Evolutionary conservation across 2,113 vertebrate species (phyloP).

Genomic region (Arizona elegans): DNA sequence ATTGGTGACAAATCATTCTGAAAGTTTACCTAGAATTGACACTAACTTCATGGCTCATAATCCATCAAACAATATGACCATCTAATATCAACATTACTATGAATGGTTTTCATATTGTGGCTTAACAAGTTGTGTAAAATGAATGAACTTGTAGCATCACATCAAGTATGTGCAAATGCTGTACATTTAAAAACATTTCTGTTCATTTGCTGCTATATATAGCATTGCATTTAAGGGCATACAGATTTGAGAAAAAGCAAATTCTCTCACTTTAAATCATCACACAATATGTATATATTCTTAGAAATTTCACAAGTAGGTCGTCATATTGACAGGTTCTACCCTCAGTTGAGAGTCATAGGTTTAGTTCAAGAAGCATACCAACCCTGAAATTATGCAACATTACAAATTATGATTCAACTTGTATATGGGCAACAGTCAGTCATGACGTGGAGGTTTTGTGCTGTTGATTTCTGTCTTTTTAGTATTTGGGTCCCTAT

Average conservation of each 20-base stretch:
- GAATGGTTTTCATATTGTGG: not conserved
- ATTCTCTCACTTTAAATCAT: not conserved
- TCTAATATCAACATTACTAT: not conserved
- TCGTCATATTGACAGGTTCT: not conserved
- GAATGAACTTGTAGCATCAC: not conserved
- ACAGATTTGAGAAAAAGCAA: not conserved
- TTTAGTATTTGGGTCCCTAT: not conserved
- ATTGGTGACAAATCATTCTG: not conserved
- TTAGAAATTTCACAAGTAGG: not conserved
- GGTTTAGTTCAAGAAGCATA: not conserved
- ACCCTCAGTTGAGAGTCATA: not conserved
- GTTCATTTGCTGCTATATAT: not conserved
- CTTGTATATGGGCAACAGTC: not conserved
- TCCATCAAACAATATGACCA: not conserved
- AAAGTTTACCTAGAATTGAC: not conserved
- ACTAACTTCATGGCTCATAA: not conserved
- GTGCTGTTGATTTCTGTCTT: not conserved
- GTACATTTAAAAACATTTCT: not conserved
- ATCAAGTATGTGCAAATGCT: not conserved
- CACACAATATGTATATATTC: not conserved
- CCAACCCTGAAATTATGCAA: not conserved
- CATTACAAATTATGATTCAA: not conserved
- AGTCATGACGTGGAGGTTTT: not conserved
- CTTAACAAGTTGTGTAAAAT: not conserved
- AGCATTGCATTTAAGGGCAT: not conserved